Conservation (phyloP, 2,888 invertebrate genomes). For the Dicranocentrus wangi region DNA sequence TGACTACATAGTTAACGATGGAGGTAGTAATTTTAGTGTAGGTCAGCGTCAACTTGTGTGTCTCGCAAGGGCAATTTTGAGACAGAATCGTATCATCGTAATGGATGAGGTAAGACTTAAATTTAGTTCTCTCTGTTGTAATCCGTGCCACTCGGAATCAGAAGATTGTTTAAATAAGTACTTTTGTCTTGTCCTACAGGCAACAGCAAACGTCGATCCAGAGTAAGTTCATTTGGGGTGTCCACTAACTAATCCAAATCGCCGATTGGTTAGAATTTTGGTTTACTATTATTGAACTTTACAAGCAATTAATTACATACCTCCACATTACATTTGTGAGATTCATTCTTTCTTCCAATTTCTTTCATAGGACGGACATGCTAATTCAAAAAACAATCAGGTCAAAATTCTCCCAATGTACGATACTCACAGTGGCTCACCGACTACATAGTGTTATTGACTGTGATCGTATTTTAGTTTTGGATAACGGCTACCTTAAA, state of each 20-base stretch:
- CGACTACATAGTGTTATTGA: slow-evolving; percentile 65
- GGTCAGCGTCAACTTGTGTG: slow-evolving; percentile 70
- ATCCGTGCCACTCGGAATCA: too few species aligned
- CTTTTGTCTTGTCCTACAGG: slow-evolving; percentile 76
- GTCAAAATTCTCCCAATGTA: slow-evolving; percentile 58
- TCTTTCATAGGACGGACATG: slow-evolving; percentile 49
- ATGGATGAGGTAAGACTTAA: slow-evolving; percentile 71
- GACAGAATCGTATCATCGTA: slow-evolving; percentile 66
- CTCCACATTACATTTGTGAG: too few species aligned
- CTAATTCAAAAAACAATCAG: slow-evolving; percentile 64
- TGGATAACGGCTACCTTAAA: slow-evolving; percentile 60
- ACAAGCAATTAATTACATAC: neutral
- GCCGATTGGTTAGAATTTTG: neutral
- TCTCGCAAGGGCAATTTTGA: slow-evolving; percentile 67
- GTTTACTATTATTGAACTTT: neutral
- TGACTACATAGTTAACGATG: slow-evolving; percentile 83
- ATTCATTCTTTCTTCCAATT: neutral
- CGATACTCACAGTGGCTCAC: slow-evolving; percentile 65
- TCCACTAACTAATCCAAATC: neutral
- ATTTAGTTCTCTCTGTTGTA: too few species aligned
- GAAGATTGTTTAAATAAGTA: too few species aligned
- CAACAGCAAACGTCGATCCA: slow-evolving; percentile 70
- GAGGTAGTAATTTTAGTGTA: slow-evolving; percentile 83
- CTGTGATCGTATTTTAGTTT: slow-evolving; percentile 64
- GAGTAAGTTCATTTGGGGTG: slow-evolving; percentile 70